A percentile compares a stretch with the other conserved stretches of the same genome.
Evolutionary conservation across 2,888 invertebrate genomes (phyloP).

Genomic region (Synergus laeviventris): DNA sequence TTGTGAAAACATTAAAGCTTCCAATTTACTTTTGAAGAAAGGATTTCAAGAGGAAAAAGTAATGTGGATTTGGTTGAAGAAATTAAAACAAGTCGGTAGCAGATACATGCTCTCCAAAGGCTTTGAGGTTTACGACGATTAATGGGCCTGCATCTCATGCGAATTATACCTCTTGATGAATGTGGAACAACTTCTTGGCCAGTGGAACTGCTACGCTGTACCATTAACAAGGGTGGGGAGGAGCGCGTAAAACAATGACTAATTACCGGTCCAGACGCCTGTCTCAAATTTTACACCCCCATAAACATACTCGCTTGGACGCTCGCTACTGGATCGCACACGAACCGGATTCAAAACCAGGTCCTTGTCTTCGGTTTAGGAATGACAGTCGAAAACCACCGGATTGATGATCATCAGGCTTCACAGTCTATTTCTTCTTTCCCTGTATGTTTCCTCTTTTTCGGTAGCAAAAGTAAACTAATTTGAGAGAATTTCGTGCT

Average conservation of each 20-base stretch:
- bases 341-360: slow-evolving; percentile 4
- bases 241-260: slow-evolving; percentile 27
- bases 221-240: slow-evolving; percentile 18
- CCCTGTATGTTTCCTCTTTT: too few relatives aligned
- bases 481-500: too few relatives aligned
- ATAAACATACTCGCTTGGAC: slow-evolving; percentile 20
- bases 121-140: slow-evolving; percentile 24
- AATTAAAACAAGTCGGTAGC: slow-evolving; percentile 28
- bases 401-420: not conserved
- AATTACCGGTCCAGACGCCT: slow-evolving; percentile 33
- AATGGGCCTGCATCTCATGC: slow-evolving; percentile 28
- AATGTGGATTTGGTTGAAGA: slow-evolving; percentile 17
- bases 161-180: slow-evolving; percentile 36
- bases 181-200: slow-evolving; percentile 37
- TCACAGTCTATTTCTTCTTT: too few relatives aligned
- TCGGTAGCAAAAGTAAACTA: too few relatives aligned
- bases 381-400: not conserved
- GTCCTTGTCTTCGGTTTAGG: slow-evolving; percentile 1
- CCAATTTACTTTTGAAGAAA: slow-evolving; percentile 11
- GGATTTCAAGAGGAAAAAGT: slow-evolving; percentile 19
- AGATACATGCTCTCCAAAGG: slow-evolving; percentile 14
- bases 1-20: not conserved
- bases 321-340: not conserved
- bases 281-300: slow-evolving; percentile 35
- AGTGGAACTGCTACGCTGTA: not conserved